Evolutionary conservation across 1,140 invertebrate genomes (phyloP), one percentile per base, ranked within the genome.

Genomic region (Theocolax elegans): DNA sequence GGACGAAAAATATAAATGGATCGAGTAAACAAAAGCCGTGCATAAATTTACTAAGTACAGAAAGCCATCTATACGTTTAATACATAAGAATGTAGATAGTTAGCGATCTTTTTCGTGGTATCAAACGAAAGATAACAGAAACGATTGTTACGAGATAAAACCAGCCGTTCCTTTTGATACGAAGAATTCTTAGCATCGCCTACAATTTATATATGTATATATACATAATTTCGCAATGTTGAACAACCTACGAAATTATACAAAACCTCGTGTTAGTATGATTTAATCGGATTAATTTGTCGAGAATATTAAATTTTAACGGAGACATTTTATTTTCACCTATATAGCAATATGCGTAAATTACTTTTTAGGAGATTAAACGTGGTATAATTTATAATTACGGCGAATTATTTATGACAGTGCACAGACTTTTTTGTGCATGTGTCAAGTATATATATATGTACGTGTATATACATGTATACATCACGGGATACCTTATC

Each of bases 361-460:
- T n/a, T n/a, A n/a, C n/a, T n/a, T n/a, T n/a, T n/a, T n/a, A n/a
- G n/a, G n/a, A n/a, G n/a, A n/a, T n/a, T n/a, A n/a, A n/a, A n/a
- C n/a, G n/a, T n/a, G n/a, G n/a, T n/a, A n/a, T n/a, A n/a, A n/a
- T n/a, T n/a, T 31, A 62, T 54, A 69, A 69, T 69, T 69, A 54
- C 44, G 38, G 23, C 12, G 40, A 48, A 70, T 70, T 56, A 70
- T 70, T 70, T 70, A 69, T 54, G 49, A 44, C 46, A 10, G 19
- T 60, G 58, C 42, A 38, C 31, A 66, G 40, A 9, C 23, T 21
- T 48, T 35, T 27, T 29, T 49, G 27, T 58, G 21, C 25, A 58
- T 46, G n/a, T n/a, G n/a, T n/a, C n/a, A n/a, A n/a, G n/a, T n/a
- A n/a, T n/a, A n/a, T n/a, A n/a, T n/a, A n/a, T n/a, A n/a, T n/a